These are phyloP conservation scores for Ptilorrhoa leucosticta DNA, from an alignment of 2,113 vertebrate species.

Conservation along the genomic window DNA sequence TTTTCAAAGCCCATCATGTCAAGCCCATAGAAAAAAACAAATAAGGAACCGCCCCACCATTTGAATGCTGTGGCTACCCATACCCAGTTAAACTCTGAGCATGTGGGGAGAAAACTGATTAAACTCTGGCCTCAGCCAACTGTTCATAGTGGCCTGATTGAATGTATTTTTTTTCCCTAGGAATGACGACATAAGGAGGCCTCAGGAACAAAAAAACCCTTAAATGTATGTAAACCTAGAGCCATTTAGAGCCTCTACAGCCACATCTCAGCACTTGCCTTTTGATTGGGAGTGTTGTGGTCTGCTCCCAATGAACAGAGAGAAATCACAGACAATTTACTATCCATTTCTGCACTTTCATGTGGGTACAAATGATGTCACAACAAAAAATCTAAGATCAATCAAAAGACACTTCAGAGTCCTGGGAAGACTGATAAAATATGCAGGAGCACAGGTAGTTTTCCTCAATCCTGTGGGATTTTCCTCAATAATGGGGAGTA, in stretches of 20 bases:
- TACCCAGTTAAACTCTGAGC: background rate
- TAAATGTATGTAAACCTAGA: background rate
- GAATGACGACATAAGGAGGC: background rate
- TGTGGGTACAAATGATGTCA: background rate
- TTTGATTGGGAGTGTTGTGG: background rate
- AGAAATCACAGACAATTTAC: background rate
- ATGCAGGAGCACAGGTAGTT: background rate
- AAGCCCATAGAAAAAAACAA: background rate
- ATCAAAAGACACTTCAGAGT: background rate
- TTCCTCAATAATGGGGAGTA: background rate
- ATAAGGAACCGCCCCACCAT: rapidly evolving
- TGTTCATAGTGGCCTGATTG: background rate
- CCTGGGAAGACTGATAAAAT: background rate
- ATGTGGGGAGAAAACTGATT: background rate
- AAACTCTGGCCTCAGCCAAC: background rate
- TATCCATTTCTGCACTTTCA: background rate
- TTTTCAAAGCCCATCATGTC: background rate
- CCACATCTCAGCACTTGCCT: background rate
- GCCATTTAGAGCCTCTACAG: background rate
- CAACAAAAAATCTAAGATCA: background rate
- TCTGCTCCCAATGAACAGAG: background rate
- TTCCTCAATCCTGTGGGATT: background rate
- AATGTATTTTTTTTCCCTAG: background rate
- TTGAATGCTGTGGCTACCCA: background rate
- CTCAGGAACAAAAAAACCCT: background rate